phyloP scores from a whole-genome alignment of 2,113 vertebrate species.

The Bettongia penicillata region DNA sequence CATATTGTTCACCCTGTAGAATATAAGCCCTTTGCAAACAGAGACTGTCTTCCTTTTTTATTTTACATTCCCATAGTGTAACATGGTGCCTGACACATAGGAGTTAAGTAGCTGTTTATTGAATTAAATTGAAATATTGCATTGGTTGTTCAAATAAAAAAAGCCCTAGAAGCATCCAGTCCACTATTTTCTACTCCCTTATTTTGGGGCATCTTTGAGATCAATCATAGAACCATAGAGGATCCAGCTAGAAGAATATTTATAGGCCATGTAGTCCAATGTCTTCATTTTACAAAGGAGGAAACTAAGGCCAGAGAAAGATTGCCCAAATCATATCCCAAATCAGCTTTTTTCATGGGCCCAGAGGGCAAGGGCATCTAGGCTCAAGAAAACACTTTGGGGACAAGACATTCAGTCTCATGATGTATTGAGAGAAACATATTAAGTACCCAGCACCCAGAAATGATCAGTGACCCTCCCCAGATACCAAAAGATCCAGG shows the following conservation, averaged over 20 bases:
- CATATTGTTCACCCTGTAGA: not conserved
- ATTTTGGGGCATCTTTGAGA: not conserved
- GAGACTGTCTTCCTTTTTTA: not conserved
- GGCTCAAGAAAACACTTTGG: conserved; percentile 4
- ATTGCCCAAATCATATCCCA: not conserved
- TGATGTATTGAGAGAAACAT: not conserved
- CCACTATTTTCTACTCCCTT: not conserved
- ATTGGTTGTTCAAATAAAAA: not conserved
- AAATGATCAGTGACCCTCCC: not conserved
- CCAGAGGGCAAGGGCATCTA: not conserved
- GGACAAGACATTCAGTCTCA: not conserved
- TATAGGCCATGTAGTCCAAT: not conserved
- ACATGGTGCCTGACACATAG: not conserved
- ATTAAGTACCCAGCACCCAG: not conserved
- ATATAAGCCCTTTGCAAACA: not conserved
- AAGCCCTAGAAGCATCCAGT: not conserved
- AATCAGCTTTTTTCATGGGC: conserved; percentile 9
- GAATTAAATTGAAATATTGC: not conserved
- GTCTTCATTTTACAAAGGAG: not conserved
- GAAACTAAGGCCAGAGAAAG: not conserved
- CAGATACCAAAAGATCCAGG: conserved; percentile 27
- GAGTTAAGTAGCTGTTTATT: not conserved
- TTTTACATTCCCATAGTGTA: not conserved
- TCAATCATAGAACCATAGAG: not conserved
- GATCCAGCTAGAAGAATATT: not conserved